A percentile compares a stretch with the other conserved stretches of the same genome.
These are phyloP conservation scores for Sporophila hypoxantha DNA, from an alignment of 2,113 vertebrate genomes.

Conservation along the genomic window DNA sequence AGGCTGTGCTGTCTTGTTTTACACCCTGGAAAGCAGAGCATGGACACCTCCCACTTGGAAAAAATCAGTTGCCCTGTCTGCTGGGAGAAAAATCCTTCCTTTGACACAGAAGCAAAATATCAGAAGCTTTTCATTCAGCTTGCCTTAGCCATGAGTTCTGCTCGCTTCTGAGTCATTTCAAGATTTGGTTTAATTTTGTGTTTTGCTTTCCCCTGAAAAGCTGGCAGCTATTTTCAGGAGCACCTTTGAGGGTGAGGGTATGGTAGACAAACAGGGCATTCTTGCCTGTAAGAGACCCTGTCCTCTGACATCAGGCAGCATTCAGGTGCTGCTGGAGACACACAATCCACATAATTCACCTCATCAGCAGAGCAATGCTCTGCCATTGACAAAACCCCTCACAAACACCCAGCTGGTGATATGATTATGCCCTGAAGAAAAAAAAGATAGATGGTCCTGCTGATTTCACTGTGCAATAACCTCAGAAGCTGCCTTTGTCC, in stretches of 20 bases:
- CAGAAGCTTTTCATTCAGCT: background rate
- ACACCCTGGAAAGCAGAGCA: background rate
- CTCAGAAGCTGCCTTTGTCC: background rate
- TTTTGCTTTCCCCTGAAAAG: background rate
- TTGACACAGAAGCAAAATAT: background rate
- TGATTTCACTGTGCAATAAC: conserved; percentile 1
- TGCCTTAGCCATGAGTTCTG: background rate
- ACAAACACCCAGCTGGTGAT: conserved; percentile 29
- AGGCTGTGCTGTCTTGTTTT: background rate
- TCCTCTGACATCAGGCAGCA: background rate
- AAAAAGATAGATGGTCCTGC: background rate
- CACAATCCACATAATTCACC: no score
- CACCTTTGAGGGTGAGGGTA: background rate
- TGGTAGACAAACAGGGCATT: background rate
- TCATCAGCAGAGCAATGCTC: background rate
- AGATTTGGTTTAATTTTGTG: background rate
- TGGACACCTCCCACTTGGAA: background rate
- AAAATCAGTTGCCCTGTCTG: background rate
- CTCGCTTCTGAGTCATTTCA: background rate
- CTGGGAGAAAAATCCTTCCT: background rate
- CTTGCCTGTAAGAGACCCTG: background rate
- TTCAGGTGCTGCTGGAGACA: background rate
- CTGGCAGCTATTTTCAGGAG: background rate
- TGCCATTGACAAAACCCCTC: conserved; percentile 8
- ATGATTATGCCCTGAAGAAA: background rate